Percentiles rank a stretch among this genome's conserved stretches.
phyloP scores from a whole-genome alignment of 2,113 vertebrate species.

The Pipra filicauda region DNA sequence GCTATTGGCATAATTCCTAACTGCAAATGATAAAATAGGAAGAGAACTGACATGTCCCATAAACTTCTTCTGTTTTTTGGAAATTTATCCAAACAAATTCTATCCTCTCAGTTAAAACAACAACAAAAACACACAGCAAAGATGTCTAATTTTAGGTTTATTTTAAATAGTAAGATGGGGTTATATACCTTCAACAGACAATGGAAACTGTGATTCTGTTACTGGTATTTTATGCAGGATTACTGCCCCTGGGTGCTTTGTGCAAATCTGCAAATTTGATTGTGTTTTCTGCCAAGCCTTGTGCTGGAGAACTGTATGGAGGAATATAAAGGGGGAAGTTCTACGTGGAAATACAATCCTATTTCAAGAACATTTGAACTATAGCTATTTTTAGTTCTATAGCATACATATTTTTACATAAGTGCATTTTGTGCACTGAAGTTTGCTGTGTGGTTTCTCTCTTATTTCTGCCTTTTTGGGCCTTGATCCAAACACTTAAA shows the following conservation, averaged over 20 bases:
- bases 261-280: neutral
- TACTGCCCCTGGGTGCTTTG: neutral
- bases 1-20: neutral
- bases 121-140: neutral
- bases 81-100: neutral
- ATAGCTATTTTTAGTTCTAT: neutral
- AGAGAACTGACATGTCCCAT: neutral
- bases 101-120: neutral
- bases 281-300: neutral
- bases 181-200: neutral
- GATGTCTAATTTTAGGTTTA: neutral
- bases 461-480: neutral
- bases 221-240: neutral
- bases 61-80: neutral
- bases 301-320: neutral
- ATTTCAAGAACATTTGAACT: neutral
- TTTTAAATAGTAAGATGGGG: neutral
- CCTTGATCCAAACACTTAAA: neutral
- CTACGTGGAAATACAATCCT: neutral
- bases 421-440: neutral
- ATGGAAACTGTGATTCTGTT: neutral
- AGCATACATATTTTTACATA: neutral
- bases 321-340: neutral
- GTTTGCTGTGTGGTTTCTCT: neutral
- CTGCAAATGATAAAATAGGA: conserved; percentile 14